Percentiles rank a stretch among this genome's conserved stretches.
phyloP scores from a whole-genome alignment of 2,113 vertebrate species.

The Ammospiza nelsoni region DNA sequence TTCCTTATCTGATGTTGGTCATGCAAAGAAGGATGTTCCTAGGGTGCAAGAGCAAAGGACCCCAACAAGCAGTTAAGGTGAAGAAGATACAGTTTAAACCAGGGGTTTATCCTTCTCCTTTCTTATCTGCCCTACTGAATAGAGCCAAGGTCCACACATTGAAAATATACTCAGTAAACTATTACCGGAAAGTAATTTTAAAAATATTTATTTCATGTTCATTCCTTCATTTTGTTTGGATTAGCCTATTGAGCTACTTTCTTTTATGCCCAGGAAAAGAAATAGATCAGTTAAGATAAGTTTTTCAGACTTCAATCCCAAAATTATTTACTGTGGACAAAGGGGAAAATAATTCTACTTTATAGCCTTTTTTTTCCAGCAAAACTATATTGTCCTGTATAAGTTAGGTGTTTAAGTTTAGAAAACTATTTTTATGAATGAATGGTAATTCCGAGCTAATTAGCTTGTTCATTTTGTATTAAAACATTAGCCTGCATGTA shows the following conservation, averaged over 20 bases:
- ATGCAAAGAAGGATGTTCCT: not conserved
- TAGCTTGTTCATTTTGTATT: not conserved
- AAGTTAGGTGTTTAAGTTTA: not conserved
- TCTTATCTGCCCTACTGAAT: not conserved
- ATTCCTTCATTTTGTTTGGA: not conserved
- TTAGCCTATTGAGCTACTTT: not conserved
- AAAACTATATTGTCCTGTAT: not conserved
- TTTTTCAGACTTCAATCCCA: not conserved
- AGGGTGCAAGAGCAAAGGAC: not conserved
- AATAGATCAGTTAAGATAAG: not conserved
- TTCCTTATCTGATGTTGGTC: not conserved
- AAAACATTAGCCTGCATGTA: not conserved
- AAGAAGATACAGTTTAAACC: not conserved
- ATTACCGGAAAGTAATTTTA: not conserved
- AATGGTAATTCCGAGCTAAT: not conserved
- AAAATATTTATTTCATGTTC: not conserved
- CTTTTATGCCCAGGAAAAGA: not conserved
- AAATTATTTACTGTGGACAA: not conserved
- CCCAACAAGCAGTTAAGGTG: not conserved
- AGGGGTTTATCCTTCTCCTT: not conserved
- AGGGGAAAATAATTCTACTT: not conserved
- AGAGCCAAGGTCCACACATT: not conserved
- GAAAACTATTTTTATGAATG: conserved; percentile 17
- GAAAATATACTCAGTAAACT: not conserved
- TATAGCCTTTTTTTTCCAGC: not conserved